phyloP scores from a whole-genome alignment of 2,113 vertebrate species.

The Sterna hirundo region DNA sequence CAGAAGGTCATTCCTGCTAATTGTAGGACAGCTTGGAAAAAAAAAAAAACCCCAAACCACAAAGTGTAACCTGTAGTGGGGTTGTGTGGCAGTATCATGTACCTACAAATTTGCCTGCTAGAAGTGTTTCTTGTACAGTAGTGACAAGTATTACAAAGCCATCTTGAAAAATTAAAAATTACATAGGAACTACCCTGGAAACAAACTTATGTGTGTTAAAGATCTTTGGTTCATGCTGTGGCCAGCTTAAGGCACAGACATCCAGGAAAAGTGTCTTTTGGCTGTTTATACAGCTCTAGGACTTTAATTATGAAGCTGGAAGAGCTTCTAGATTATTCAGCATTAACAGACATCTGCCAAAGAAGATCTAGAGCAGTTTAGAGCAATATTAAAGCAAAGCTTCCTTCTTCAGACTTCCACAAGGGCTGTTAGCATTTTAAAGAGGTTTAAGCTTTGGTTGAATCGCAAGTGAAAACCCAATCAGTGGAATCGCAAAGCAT shows the following conservation, averaged over 20 bases:
- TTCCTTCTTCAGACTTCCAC: not conserved
- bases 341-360: not conserved
- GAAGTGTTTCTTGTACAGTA: not conserved
- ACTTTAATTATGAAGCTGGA: not conserved
- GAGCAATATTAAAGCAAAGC: slow-evolving; percentile 46
- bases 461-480: slow-evolving; percentile 20
- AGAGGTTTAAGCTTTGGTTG: slow-evolving; percentile 57
- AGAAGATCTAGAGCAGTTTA: not conserved
- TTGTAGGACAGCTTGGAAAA: not conserved
- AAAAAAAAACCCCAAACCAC: not conserved
- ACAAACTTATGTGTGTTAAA: not conserved
- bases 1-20: not conserved
- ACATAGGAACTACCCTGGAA: not conserved
- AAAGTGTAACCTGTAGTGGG: not conserved
- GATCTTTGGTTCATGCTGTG: not conserved
- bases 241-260: not conserved
- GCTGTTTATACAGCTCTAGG: not conserved
- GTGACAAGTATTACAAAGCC: not conserved
- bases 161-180: not conserved
- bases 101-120: not conserved
- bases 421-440: slow-evolving; percentile 14
- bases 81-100: not conserved
- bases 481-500: not conserved
- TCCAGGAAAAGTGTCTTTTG: not conserved
- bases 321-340: not conserved